Percentiles rank a stretch among this genome's conserved stretches.
These are phyloP conservation scores for Crotalus horridus DNA, from an alignment of 2,113 vertebrate species.

Conservation along the genomic window DNA sequence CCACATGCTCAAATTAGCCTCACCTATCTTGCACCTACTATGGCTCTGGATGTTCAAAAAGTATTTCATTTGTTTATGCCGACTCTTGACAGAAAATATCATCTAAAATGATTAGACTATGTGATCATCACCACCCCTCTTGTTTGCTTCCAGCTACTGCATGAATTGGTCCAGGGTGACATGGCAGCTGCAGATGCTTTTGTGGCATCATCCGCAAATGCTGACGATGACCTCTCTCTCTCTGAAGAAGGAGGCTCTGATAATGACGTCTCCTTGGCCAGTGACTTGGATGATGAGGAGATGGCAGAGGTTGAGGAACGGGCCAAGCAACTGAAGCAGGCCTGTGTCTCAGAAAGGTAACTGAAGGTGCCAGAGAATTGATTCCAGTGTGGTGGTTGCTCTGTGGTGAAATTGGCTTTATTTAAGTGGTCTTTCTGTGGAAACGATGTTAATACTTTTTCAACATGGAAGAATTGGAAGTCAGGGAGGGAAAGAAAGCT, in stretches of 20 bases:
- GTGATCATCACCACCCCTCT: not conserved
- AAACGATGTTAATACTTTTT: not conserved
- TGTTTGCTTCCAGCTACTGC: slow-evolving; percentile 68
- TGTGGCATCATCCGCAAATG: slow-evolving; percentile 48
- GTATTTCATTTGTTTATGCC: too few species aligned
- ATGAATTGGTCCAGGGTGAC: slow-evolving; percentile 80
- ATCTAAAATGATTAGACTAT: not conserved
- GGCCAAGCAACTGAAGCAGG: slow-evolving; percentile 48
- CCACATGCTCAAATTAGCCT: too few species aligned
- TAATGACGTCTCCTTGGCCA: slow-evolving; percentile 80
- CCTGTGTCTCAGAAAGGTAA: slow-evolving; percentile 44
- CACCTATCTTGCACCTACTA: too few species aligned
- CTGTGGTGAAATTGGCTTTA: not conserved
- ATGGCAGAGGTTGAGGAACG: slow-evolving; percentile 75
- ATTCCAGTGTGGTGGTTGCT: rapidly evolving
- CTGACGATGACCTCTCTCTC: slow-evolving; percentile 77
- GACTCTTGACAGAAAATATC: too few species aligned
- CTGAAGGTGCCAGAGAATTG: not conserved
- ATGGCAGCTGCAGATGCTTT: slow-evolving; percentile 82
- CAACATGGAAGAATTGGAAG: not conserved
- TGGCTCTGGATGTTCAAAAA: too few species aligned
- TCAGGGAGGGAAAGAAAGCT: not conserved
- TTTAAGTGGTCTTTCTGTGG: not conserved
- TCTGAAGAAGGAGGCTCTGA: slow-evolving; percentile 61
- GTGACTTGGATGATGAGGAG: slow-evolving; percentile 87